Conservation (phyloP, 2,797 vertebrate genomes). For the Eospalax fontanierii region DNA sequence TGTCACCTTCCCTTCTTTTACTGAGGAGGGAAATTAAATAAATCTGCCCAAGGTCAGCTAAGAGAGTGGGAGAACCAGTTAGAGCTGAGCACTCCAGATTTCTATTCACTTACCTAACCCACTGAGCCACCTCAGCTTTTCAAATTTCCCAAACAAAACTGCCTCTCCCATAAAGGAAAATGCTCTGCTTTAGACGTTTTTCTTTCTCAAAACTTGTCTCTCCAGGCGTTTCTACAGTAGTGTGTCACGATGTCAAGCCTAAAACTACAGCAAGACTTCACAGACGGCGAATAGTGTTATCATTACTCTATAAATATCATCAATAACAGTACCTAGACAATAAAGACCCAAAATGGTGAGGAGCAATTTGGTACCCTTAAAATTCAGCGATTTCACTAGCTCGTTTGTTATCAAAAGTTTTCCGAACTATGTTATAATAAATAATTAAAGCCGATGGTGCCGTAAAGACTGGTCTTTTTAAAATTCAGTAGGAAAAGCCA, state of each 20-base stretch:
- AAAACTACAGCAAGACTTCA: constrained; percentile 73
- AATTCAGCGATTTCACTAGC: constrained; percentile 20
- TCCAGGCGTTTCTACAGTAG: constrained; percentile 46
- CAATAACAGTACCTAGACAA: constrained; percentile 64
- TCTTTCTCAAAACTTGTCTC: constrained; percentile 14
- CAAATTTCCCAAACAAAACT: constrained; percentile 70
- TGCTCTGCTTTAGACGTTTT: constrained; percentile 9
- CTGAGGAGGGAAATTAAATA: constrained; percentile 67
- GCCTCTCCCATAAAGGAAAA: constrained; percentile 70
- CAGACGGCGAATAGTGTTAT: constrained; percentile 53
- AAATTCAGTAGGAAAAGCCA: constrained; percentile 66
- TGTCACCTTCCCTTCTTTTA: constrained; percentile 50
- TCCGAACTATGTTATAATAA: constrained; percentile 60
- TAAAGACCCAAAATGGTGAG: constrained; percentile 14
- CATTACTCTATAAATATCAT: constrained; percentile 66
- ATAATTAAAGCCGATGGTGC: constrained; percentile 50
- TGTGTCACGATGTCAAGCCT: constrained; percentile 50
- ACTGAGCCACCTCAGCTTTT: constrained; percentile 75
- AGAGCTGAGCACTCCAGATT: constrained; percentile 79
- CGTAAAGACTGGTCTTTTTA: constrained; percentile 30
- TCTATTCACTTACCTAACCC: constrained; percentile 78
- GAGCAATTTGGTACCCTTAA: constrained; percentile 41
- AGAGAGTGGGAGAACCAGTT: constrained; percentile 75
- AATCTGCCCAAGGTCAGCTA: constrained; percentile 82
- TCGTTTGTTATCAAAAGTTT: constrained; percentile 65